Evolutionary conservation across 2,888 invertebrate species (phyloP), one percentile per base, ranked within the genome.

Genomic region (Neoscelio sp.): DNA sequence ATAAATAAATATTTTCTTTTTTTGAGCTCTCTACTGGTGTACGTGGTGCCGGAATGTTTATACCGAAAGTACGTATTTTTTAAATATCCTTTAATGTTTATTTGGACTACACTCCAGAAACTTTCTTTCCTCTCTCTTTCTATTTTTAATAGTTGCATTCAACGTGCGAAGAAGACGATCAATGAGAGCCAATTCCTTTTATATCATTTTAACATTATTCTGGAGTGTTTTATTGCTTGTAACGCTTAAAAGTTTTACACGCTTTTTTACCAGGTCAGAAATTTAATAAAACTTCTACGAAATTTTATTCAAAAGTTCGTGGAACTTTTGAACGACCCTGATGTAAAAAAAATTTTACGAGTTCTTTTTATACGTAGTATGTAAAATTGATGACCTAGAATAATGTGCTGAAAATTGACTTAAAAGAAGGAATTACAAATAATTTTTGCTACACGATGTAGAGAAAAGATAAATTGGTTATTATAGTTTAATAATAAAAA

Each of bases 1-100:
- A 86, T 87, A 85, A 84, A 86, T 85, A 84, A 88, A 87, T 87
- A 85, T 87, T 86, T 86, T 79, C 75, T 81, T 79, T 73, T n/a
- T 83, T 81, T 82, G 64, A 28, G 17, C 56, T 71, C 67, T 35
- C 50, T 58, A n/a, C n/a, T 65, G 42, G 20, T 56, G 46, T 54
- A 50, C 42, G 15, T 60, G 50, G 26, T 23, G 13, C 42, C 13
- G 17, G 50, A 50, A 73, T 70, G 30, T 68, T 76, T 44, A 65
- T 64, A 30, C 26, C 10, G 3, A 28, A 48, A 46, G 40, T 48
- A 15, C 8, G 13, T 7, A 23, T 46, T 68, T 76, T 52, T 30
- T 56, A 48, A 65, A 64, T 65, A 58, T 42, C 40, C 26, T 8
- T 6, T n/a, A n/a, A n/a, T 64, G 38, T 46, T 64, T 54, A 44